These are phyloP conservation scores for Oligia strigilis DNA, from an alignment of 2,888 invertebrate genomes.

Conservation along the genomic window DNA sequence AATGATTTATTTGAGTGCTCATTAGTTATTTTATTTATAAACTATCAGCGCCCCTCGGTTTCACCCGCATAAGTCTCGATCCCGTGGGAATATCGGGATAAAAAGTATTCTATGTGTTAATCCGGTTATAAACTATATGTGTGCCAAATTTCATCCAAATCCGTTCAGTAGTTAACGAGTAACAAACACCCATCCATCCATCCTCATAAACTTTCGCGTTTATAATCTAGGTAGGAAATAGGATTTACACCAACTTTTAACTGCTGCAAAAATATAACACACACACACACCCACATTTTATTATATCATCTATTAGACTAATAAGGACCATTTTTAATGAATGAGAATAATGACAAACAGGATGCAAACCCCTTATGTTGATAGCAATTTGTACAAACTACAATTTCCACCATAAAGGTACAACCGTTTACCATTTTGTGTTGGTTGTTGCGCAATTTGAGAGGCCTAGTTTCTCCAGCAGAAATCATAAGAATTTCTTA, in stretches of 20 bases:
- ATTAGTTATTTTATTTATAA: conserved; percentile 2
- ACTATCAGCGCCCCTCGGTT: not conserved
- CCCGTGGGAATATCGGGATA: too few species aligned
- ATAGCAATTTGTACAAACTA: conserved; percentile 3
- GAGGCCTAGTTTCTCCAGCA: not conserved
- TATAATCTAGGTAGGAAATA: too few species aligned
- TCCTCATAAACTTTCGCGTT: too few species aligned
- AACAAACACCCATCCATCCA: too few species aligned
- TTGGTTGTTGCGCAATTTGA: not conserved
- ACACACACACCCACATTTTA: not conserved
- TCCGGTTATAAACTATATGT: not conserved
- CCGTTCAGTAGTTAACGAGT: too few species aligned
- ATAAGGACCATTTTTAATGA: not conserved
- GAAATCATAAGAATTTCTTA: not conserved
- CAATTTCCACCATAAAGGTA: too few species aligned
- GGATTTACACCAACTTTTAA: not conserved
- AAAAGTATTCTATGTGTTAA: too few species aligned
- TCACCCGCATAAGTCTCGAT: not conserved
- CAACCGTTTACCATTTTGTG: not conserved
- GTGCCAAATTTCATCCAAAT: not conserved
- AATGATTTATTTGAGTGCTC: not conserved
- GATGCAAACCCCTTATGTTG: conserved; percentile 4
- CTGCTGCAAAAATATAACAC: not conserved
- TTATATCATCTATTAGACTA: not conserved
- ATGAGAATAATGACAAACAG: conserved; percentile 3